Conservation (phyloP, 2,113 vertebrate species). For the Thermophis baileyi region DNA sequence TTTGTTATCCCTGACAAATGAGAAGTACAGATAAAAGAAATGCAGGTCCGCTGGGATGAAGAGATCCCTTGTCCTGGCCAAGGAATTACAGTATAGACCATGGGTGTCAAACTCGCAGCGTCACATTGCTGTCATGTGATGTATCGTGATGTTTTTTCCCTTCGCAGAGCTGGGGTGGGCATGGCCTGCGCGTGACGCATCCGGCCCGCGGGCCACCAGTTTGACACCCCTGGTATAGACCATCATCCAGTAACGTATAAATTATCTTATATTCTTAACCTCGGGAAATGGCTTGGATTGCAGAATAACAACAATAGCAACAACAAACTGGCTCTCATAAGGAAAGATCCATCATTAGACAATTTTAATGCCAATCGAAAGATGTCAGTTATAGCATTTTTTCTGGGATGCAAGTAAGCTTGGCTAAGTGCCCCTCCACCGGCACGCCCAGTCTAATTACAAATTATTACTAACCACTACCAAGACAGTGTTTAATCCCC, state of each 20-base stretch:
- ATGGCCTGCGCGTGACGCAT: too few species aligned
- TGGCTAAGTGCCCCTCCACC: background rate
- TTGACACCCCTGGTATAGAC: background rate
- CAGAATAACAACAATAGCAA: background rate
- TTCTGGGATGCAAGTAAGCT: background rate
- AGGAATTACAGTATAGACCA: background rate
- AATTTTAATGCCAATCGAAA: background rate
- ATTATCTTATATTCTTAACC: background rate
- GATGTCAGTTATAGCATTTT: background rate
- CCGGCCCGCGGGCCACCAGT: too few species aligned
- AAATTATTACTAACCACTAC: background rate
- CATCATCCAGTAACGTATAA: background rate
- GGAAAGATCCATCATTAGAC: background rate
- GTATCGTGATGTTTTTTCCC: too few species aligned
- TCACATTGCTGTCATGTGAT: too few species aligned
- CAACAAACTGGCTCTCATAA: background rate
- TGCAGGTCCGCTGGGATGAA: background rate
- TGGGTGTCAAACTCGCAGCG: too few species aligned
- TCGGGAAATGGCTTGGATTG: background rate
- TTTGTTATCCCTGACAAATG: conserved; percentile 83
- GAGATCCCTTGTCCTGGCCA: background rate
- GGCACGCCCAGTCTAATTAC: background rate
- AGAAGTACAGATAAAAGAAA: background rate
- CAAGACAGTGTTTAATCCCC: background rate
- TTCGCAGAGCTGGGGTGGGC: too few species aligned